These are phyloP conservation scores for Villa cingulata DNA, from an alignment of 2,888 invertebrate species.

Conservation along the genomic window DNA sequence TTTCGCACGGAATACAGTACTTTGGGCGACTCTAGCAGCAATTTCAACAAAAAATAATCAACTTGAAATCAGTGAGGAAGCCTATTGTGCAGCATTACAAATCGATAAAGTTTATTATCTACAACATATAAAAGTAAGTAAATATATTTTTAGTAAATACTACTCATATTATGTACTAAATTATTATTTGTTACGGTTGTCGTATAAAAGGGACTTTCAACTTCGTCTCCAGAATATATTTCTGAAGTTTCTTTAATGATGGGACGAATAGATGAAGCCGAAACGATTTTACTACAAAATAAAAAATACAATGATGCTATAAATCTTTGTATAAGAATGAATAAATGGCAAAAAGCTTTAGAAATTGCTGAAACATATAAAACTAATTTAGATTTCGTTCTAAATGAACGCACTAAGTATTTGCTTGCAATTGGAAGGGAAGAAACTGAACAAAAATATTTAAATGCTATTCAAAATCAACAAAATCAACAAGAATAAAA, in stretches of 20 bases:
- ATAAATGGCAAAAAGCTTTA: slow-evolving; percentile 31
- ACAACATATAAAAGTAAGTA: slow-evolving; percentile 59
- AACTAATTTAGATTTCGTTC: slow-evolving; percentile 21
- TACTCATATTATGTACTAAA: no score
- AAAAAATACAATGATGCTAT: slow-evolving; percentile 29
- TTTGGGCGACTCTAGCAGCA: slow-evolving; percentile 92
- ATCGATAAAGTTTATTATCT: slow-evolving; percentile 77
- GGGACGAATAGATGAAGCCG: slow-evolving; percentile 32
- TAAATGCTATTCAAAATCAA: no score
- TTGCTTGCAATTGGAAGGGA: slow-evolving; percentile 26
- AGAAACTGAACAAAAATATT: slow-evolving; percentile 27
- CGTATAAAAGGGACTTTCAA: slow-evolving; percentile 13
- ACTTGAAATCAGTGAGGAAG: slow-evolving; percentile 82
- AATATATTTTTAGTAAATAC: background rate
- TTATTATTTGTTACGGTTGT: no score
- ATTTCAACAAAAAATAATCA: slow-evolving; percentile 78
- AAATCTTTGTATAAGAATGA: slow-evolving; percentile 30
- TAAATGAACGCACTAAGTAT: slow-evolving; percentile 28
- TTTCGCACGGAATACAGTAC: slow-evolving; percentile 41
- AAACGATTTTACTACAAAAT: slow-evolving; percentile 34
- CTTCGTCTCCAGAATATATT: slow-evolving; percentile 33
- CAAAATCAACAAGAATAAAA: slow-evolving; percentile 7
- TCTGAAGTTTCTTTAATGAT: slow-evolving; percentile 35
- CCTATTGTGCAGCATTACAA: slow-evolving; percentile 81
- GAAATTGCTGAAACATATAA: slow-evolving; percentile 31